Conservation (phyloP, 2,888 invertebrate species). For the Pachycephus smyrnensis region DNA sequence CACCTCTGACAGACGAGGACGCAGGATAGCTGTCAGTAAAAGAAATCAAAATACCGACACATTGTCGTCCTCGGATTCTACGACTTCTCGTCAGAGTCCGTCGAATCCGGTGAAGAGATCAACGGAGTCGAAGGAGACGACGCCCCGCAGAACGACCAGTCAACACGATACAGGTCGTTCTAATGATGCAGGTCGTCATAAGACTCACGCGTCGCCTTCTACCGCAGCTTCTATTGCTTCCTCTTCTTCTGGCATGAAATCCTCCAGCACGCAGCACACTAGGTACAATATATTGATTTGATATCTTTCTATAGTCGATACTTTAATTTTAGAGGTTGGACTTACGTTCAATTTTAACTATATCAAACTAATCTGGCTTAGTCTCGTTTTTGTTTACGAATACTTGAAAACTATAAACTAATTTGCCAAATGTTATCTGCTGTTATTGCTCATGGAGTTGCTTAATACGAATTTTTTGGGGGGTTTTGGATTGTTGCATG, state of each 20-base stretch:
- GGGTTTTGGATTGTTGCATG: background rate
- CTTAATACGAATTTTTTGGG: background rate
- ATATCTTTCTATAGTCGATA: background rate
- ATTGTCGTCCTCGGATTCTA: slow-evolving; percentile 34
- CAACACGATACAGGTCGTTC: slow-evolving; percentile 38
- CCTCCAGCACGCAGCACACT: slow-evolving; percentile 30
- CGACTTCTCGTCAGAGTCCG: slow-evolving; percentile 31
- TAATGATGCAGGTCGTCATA: slow-evolving; percentile 37
- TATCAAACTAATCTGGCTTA: background rate
- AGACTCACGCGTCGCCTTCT: slow-evolving; percentile 36
- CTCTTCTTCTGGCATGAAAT: slow-evolving; percentile 36
- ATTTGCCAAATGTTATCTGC: background rate
- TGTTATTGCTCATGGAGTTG: background rate
- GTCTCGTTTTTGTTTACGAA: background rate
- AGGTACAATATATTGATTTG: slow-evolving; percentile 27
- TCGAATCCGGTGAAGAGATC: slow-evolving; percentile 37
- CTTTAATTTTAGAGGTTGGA: background rate
- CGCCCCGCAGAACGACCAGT: slow-evolving; percentile 26
- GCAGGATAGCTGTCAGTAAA: slow-evolving; percentile 40
- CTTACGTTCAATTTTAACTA: background rate
- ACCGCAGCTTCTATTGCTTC: slow-evolving; percentile 34
- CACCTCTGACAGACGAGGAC: slow-evolving; percentile 36
- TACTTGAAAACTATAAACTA: background rate
- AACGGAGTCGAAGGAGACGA: slow-evolving; percentile 34
- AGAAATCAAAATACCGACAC: slow-evolving; percentile 36